Base-by-base conservation (phyloP, 2,797 vertebrate species). In the Loris lydekkerianus region DNA sequence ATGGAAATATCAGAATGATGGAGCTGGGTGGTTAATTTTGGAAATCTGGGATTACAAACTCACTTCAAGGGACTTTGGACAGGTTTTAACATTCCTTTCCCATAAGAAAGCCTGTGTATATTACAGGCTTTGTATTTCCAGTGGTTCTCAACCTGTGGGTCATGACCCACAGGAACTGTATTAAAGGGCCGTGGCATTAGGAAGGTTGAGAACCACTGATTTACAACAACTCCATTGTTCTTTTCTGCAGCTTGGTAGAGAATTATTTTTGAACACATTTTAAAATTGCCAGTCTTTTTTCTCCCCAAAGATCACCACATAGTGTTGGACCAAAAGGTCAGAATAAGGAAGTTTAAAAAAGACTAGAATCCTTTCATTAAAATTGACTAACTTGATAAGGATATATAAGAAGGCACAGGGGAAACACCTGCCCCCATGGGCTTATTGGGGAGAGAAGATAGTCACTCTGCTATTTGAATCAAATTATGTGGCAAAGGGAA, bases 21-120 rank as follows among this genome's bases (percentile, higher is more conserved):
- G n/a, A 91, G 18, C 53, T 43, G 73, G 18, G 60, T 58, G 86
- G 86, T 95, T 97, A 93, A 95, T 78, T 96, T 88, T 61, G 63
- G 73, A 58, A 18, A 27, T 87, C 86, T 81, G 14, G 2, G 87
- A 82, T 84, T 96, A 70, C 70, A 53, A 95, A 95, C 34, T 89
- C 76, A 69, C 2, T 95, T 91, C 65, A 94, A 76, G 95, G 96
- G 94, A 86, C 15, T 92, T 95, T 70, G 89, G 96, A 46, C 95
- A 97, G 82, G 90, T 97, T 96, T 91, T 90, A 65, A 91, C 89
- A 96, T 91, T 93, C 88, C 60, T 98, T 98, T 98, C 98, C 97
- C 98, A 96, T 97, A 96, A 97, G 98, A 98, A 98, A 97, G 73
- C 85, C 92, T 75, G 46, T 94, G 93, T 97, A 78, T 85, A 93